Evolutionary conservation across 1,140 invertebrate genomes (phyloP).

Genomic region (Vanessa atalanta): DNA sequence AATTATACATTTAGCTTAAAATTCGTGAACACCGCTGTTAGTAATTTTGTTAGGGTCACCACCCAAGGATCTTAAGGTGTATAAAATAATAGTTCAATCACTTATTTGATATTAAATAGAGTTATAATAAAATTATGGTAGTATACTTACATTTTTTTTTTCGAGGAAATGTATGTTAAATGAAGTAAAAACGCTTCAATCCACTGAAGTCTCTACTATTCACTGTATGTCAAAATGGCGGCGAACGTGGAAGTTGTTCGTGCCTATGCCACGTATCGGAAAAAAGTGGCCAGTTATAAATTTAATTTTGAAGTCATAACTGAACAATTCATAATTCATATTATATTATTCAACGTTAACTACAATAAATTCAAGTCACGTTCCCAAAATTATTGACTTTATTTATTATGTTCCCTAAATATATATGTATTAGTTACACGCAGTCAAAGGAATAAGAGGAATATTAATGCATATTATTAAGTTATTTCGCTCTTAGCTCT

Average conservation of each 20-base stretch:
- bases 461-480: too few relatives aligned
- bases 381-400: too few relatives aligned
- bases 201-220: constrained; percentile 86
- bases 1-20: constrained; percentile 49
- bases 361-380: too few relatives aligned
- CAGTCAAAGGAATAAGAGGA: too few relatives aligned
- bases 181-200: constrained; percentile 85
- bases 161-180: constrained; percentile 83
- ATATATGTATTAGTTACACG: too few relatives aligned
- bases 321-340: not conserved
- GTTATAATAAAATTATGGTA: constrained; percentile 15
- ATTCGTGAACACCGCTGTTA: constrained; percentile 68
- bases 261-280: constrained; percentile 88
- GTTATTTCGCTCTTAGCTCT: too few relatives aligned
- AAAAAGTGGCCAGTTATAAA: constrained; percentile 74
- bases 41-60: constrained; percentile 55
- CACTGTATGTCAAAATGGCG: constrained; percentile 89
- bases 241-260: constrained; percentile 87
- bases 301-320: constrained; percentile 2
- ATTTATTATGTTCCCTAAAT: too few relatives aligned
- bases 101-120: constrained; percentile 9
- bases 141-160: constrained; percentile 83
- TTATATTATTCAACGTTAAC: too few relatives aligned
- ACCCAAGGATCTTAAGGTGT: constrained; percentile 39
- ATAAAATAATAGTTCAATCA: constrained; percentile 12